Base-by-base conservation (phyloP, 2,797 vertebrate species). In the Spinus olivaceus region DNA sequence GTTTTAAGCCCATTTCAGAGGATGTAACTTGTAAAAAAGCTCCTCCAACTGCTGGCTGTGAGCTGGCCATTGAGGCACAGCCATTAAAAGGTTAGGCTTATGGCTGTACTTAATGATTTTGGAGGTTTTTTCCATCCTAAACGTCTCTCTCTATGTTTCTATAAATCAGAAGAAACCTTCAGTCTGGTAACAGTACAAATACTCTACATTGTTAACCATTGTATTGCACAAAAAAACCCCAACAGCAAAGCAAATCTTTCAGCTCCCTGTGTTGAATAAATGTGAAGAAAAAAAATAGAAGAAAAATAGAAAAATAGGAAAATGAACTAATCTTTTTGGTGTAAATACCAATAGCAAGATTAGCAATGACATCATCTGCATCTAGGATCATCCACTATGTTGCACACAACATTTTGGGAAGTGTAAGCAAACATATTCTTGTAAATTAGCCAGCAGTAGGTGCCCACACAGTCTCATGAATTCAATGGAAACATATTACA, bases 391-490 rank as follows among this genome's bases (percentile, higher is more conserved):
- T 70, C 37, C 23, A 30, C 20, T 57, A 79, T n/a, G 37, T 83
- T 79, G 27, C 44, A 41, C 24, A 27, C 47, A 77, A 7, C 32
- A 51, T 70, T 91, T 88, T 53, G 51, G 23, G 56, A 77, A 51
- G 35, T 32, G 25, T 47, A 91, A 93, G 24, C 7, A 83, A 91
- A 79, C 2, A 81, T 21, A 73, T 54, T 50, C 33, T 89, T 84
- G 54, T 61, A 90, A 74, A 67, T 85, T 71, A 91, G n/a, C 25
- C 41, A 90, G 66, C 20, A 51, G 18, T 73, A 65, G 3, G 13
- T 81, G 46, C 81, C 80, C 78, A 81, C 63, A 61, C 24, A 79
- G 17, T 19, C 50, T 81, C 74, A 83, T 42, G 71, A 81, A 92
- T 89, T 86, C 69, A 67, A 71, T 79, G 20, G 86, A 86, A 90